Base-by-base conservation (phyloP, 2,797 vertebrate species). In the Siniperca undulata region DNA sequence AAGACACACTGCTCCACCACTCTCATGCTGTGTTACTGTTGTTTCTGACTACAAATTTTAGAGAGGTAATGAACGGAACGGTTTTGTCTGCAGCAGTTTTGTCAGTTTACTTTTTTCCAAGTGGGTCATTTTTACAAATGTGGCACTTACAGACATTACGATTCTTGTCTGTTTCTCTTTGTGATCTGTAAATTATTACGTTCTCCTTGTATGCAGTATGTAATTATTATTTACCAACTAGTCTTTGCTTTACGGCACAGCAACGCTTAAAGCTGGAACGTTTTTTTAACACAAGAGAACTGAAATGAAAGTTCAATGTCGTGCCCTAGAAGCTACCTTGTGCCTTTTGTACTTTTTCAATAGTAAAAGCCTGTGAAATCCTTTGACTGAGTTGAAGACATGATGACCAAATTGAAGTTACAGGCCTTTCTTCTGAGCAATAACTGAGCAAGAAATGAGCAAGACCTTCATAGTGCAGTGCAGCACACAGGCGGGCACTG, bases 321-420 rank as follows among this genome's bases (percentile, higher is more conserved):
- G 30, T 48, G 48, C 27, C 61, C 73, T 36, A n/a, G 30, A 76
- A 55, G 34, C 24, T 30, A 24, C 62, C 1, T 50, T 78, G 48
- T 82, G 59, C 50, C 74, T 78, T 80, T 83, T 80, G 27, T 77
- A 71, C 0, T 22, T 73, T 76, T 75, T 42, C 48, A 16, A 10
- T 24, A 34, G 46, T 22, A 24, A 9, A 34, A 83, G 70, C 70
- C 30, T 78, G 36, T 70, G 27, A 80, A 76, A 60, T 65, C n/a
- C 44, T 74, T 64, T 2, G 12, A 59, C 55, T 27, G 36, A 71
- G 36, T 16, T 27, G 19, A 78, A 68, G 2, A 62, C 27, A 5
- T 27, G 4, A 14, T 19, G 11, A 59, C 50, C 70, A 74, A 68
- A 53, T n/a, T 62, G 11, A 27, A 44, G 42, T 68, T 17, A 3